Evolutionary conservation across 2,888 invertebrate species (phyloP).

Genomic region (Deilephila porcellus): DNA sequence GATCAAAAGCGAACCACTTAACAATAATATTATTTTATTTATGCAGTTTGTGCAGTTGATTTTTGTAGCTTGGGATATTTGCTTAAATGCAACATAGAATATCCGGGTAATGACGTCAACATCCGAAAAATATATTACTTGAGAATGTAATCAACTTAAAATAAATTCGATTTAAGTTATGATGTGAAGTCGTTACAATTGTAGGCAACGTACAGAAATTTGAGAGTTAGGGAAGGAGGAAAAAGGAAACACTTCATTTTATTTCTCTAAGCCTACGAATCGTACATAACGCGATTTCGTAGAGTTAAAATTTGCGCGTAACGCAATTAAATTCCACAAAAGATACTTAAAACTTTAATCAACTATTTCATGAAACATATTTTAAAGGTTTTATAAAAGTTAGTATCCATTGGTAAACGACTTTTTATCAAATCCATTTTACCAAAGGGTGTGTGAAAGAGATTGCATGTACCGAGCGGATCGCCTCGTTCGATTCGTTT

Average conservation of each 20-base stretch:
- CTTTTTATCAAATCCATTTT: neutral
- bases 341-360: too few relatives aligned
- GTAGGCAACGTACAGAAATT: neutral
- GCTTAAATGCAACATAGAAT: neutral
- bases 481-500: neutral
- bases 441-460: neutral
- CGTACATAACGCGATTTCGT: too few relatives aligned
- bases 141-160: too few relatives aligned
- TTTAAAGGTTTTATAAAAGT: neutral
- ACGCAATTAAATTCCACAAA: too few relatives aligned
- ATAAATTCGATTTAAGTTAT: too few relatives aligned
- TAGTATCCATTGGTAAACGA: too few relatives aligned
- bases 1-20: slow-evolving; percentile 11
- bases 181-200: neutral
- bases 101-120: too few relatives aligned
- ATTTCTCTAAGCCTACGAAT: too few relatives aligned
- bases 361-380: neutral
- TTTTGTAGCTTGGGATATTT: neutral
- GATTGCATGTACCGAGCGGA: neutral
- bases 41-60: neutral
- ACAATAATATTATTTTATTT: neutral
- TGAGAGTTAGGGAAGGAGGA: too few relatives aligned
- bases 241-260: too few relatives aligned
- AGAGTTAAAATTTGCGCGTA: too few relatives aligned
- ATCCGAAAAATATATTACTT: too few relatives aligned